phyloP scores from a whole-genome alignment of 2,888 invertebrate species.

The Eurois occulta region DNA sequence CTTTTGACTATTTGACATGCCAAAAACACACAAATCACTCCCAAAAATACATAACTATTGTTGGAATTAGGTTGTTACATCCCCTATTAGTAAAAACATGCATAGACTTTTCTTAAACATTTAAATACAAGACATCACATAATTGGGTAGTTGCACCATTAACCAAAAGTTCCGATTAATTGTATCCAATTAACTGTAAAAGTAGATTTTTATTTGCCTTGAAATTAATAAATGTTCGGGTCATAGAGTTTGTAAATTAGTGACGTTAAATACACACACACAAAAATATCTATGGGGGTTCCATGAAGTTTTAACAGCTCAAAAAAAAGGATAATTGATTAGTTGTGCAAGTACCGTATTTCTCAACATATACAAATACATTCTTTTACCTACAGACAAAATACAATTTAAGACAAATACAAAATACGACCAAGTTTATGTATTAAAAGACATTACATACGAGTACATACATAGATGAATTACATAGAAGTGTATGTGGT shows the following conservation, averaged over 20 bases:
- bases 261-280: not conserved
- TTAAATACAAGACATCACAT: conserved; percentile 20
- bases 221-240: not conserved
- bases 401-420: conserved; percentile 23
- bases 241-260: not conserved
- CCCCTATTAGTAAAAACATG: conserved; percentile 25
- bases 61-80: conserved; percentile 3
- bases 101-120: conserved; percentile 53
- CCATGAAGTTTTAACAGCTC: not conserved
- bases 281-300: not conserved
- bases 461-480: conserved; percentile 31
- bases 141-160: not conserved
- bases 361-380: conserved; percentile 25
- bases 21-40: conserved; percentile 15
- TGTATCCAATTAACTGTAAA: too few species aligned
- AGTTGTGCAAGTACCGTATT: not conserved
- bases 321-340: not conserved
- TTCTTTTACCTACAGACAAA: conserved; percentile 32
- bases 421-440: conserved; percentile 7
- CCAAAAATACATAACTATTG: not conserved
- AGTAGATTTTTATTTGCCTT: not conserved
- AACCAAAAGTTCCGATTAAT: not conserved
- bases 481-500: conserved; percentile 26
- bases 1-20: conserved; percentile 1
- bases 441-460: conserved; percentile 30